Base-by-base conservation (phyloP, 2,113 vertebrate genomes). In the Antigone vipio region DNA sequence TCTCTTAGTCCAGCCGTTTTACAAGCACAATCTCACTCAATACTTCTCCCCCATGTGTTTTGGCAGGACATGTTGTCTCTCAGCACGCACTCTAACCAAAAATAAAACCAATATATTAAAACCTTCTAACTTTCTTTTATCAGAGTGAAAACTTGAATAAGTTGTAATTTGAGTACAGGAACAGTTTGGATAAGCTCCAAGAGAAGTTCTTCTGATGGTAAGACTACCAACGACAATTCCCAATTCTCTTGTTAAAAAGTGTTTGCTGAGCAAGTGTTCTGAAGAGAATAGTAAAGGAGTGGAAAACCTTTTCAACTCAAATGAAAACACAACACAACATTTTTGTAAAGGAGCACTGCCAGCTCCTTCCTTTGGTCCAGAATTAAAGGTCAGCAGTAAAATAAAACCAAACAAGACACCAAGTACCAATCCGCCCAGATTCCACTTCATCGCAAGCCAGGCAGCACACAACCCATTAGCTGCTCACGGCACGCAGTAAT, bases 51-150 rank as follows among this genome's bases (percentile, higher is more conserved):
- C 29, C 0, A 5, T 56, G 56, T 2, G 1, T 75, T 92, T 16
- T 11, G 22, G 52, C 26, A 88, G 71, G 44, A 79, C 44, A 83
- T 8, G 0, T 63, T 19, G 50, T 19, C 40, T 45, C 52, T 73
- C 75, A 60, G 44, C 23, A 85, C 0, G 2, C 0, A 0, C 26
- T 72, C 40, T 40, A 56, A 60, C 19, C 3, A 38, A 81, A 91
- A 92, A 68, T n/a, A 76, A 90, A 95, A 7, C 22, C 9, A 50
- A 20, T 12, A 26, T 3, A 79, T 68, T 40, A 68, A 85, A 83
- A 38, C 7, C 8, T 29, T 53, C 52, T 69, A 50, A 55, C 17
- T 75, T 84, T 26, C 23, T 74, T 66, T 85, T 40, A 58, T 58
- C 52, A 72, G 47, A 71, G 34, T 30, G 23, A 63, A 92, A 14